Percentiles rank a stretch among this genome's conserved stretches.
phyloP scores from a whole-genome alignment of 2,888 invertebrate genomes.

The Luperina testacea region DNA sequence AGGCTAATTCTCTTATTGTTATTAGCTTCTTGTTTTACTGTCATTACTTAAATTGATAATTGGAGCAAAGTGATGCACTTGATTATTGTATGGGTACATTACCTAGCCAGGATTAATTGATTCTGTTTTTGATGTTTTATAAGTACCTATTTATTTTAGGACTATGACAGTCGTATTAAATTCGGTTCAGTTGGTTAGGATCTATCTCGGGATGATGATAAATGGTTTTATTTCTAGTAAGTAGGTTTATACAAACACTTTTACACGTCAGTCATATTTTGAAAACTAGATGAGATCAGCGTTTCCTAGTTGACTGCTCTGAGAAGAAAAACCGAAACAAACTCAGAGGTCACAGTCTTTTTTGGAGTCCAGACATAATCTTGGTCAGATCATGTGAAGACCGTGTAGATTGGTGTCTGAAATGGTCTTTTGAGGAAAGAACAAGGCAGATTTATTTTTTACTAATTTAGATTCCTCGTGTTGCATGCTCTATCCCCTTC shows the following conservation, averaged over 20 bases:
- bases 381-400: no score
- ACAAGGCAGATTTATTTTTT: not conserved
- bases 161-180: not conserved
- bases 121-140: not conserved
- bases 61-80: not conserved
- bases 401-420: no score
- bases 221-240: no score
- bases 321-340: no score
- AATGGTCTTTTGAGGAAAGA: no score
- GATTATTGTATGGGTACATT: not conserved
- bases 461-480: not conserved
- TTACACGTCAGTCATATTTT: no score
- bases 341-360: no score
- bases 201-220: not conserved
- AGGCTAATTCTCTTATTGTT: conserved; percentile 52
- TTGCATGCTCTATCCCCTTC: not conserved
- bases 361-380: no score
- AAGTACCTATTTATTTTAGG: not conserved
- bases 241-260: no score
- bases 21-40: conserved; percentile 39
- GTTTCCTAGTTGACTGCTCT: no score
- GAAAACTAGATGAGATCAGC: no score
- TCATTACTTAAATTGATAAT: conserved; percentile 15
- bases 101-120: not conserved
- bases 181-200: not conserved